Evolutionary conservation across 1,140 invertebrate genomes (phyloP), one percentile per base, ranked within the genome.

Genomic region (Lordiphosa mommai): DNA sequence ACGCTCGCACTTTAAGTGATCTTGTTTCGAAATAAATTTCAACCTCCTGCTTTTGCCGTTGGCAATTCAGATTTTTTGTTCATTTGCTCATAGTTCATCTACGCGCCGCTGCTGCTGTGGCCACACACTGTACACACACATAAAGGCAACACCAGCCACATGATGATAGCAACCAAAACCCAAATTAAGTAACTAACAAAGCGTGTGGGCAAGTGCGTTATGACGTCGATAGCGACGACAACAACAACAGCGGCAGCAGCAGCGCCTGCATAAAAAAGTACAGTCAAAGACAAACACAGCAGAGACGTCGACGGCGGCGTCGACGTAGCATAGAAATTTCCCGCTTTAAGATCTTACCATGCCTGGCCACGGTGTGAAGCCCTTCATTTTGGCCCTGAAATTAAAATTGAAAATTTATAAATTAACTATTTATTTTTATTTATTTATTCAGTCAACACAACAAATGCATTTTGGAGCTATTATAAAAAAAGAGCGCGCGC

Each of bases 321-420:
- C 47, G 41, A 43, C 50, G 56, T 38, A 33, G 44, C 51, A 65
- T 60, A 69, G 52, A 74, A 49, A 59, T 66, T 71, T 52, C 43
- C 56, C 56, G 87, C 74, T 93, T 27, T 27, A 27, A 27, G 4
- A 27, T 27, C 94, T 94, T 93, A 97, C 96, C 93, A 95, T 94
- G 89, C 94, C 96, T 34, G 96, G 96, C 96, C 96, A 98, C 59
- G 95, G 95, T 57, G 95, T 95, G 91, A 96, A 98, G 82, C 96
- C 95, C 91, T 97, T 97, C 96, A 97, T 97, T 92, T 97, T 97
- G 13, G 96, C 96, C 96, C 96, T 97, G 91, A 86, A 95, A 95
- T 89, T 27, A 27, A 89, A 91, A 74, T 89, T 89, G 27, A 47
- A 44, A 68, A 41, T 32, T 32, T 10, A 61, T 70, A 51, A 14